phyloP scores from a whole-genome alignment of 2,113 vertebrate species.

The Telmatochromis sp. region DNA sequence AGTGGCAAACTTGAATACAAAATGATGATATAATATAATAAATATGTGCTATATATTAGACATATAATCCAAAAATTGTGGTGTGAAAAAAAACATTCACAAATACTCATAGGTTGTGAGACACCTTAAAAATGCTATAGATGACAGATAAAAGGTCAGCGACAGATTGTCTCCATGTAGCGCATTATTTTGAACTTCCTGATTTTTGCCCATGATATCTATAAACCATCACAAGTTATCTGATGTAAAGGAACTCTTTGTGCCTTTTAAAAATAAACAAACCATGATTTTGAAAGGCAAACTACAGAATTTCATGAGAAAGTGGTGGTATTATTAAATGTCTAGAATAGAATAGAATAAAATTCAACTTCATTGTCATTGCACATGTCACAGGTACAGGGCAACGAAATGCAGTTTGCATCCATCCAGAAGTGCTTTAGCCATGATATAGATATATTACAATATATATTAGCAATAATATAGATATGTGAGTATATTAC shows the following conservation, averaged over 20 bases:
- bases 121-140: neutral
- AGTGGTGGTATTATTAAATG: neutral
- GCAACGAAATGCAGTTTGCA: neutral
- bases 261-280: neutral
- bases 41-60: neutral
- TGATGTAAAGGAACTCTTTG: neutral
- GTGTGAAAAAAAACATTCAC: neutral
- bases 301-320: neutral
- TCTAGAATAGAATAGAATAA: neutral
- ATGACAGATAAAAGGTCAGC: neutral
- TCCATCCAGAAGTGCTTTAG: neutral
- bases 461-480: neutral
- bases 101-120: neutral
- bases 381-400: neutral
- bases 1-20: neutral
- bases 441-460: neutral
- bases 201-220: neutral
- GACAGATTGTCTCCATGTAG: neutral
- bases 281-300: neutral
- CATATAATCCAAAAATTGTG: neutral
- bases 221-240: neutral
- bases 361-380: neutral
- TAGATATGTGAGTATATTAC: neutral
- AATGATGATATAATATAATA: neutral
- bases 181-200: neutral